Evolutionary conservation across 2,113 vertebrate species (phyloP), one percentile per base, ranked within the genome.

Genomic region (Hystrix cristata): DNA sequence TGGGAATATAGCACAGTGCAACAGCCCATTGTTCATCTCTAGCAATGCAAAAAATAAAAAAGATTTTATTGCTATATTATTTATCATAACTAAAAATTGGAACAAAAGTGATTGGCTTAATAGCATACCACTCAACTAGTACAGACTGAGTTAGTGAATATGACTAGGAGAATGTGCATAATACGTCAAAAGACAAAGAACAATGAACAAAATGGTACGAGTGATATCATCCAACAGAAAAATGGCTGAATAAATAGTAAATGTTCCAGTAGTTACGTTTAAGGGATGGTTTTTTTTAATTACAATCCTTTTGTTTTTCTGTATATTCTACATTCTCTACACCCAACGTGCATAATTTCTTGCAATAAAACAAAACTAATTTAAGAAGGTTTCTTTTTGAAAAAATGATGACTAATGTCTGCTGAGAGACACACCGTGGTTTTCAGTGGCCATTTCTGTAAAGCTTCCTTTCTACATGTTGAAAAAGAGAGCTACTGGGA

Each of bases 271-370:
- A 34, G 51, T 67, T 94, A 43, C 87, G 55, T 80, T 51, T 72
- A 67, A 79, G 65, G 27, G 51, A n/a, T 60, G 57, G 43, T 14
- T 53, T 92, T 14, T 53, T 92, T 89, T 95, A n/a, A 67, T 76
- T 67, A 25, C 31, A 2, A 94, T 74, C 48, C 57, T 84, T 84
- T 81, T 46, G 9, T 4, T 97, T 87, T 91, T 65, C 5, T 91
- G 12, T n/a, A 74, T 72, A 27, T 95, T 90, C 38, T 94, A 90
- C 74, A n/a, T 92, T 95, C 95, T 94, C 67, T 94, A 14, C 11
- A 84, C 51, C 29, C 21, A 83, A 27, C 31, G 62, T 31, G 19
- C 15, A 60, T 57, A 74, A 34, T 57, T 92, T 96, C 51, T 83
- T 83, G 62, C 76, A 79, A 25, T n/a, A 95, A 83, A 81, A 95